Percentiles rank a stretch among this genome's conserved stretches.
Conservation (phyloP, 2,797 vertebrate genomes). For the Odontamblyopus rebecca region DNA sequence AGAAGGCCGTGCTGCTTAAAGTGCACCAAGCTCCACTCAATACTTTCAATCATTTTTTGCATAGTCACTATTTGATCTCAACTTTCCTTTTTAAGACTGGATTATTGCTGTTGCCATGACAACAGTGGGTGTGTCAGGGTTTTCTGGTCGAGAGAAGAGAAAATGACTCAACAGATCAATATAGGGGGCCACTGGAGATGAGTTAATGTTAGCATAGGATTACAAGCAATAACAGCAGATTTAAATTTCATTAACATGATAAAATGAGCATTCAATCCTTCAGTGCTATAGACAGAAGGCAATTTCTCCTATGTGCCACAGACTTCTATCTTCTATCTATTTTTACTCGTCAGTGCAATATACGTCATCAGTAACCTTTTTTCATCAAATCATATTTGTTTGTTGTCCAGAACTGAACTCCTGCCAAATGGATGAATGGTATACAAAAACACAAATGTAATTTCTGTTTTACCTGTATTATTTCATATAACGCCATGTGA, state of each 20-base stretch:
- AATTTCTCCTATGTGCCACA: background rate
- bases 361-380: background rate
- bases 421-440: background rate
- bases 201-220: background rate
- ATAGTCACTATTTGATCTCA: background rate
- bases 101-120: slow-evolving; percentile 10
- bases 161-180: slow-evolving; percentile 10
- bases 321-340: background rate
- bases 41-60: background rate
- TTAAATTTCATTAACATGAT: slow-evolving; percentile 1
- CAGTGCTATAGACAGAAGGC: background rate
- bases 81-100: background rate
- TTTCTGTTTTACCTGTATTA: too few species aligned
- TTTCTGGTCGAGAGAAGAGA: slow-evolving; percentile 3
- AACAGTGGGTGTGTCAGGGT: slow-evolving; percentile 5
- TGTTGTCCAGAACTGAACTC: background rate
- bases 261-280: background rate
- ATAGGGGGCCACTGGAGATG: background rate
- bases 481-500: too few species aligned
- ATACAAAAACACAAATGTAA: too few species aligned
- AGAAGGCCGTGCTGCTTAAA: background rate
- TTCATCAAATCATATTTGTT: background rate
- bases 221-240: slow-evolving; percentile 1
- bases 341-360: background rate
- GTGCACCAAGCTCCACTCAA: background rate